Conservation (phyloP, 2,888 invertebrate genomes). For the Caenorhabditis sinica region DNA sequence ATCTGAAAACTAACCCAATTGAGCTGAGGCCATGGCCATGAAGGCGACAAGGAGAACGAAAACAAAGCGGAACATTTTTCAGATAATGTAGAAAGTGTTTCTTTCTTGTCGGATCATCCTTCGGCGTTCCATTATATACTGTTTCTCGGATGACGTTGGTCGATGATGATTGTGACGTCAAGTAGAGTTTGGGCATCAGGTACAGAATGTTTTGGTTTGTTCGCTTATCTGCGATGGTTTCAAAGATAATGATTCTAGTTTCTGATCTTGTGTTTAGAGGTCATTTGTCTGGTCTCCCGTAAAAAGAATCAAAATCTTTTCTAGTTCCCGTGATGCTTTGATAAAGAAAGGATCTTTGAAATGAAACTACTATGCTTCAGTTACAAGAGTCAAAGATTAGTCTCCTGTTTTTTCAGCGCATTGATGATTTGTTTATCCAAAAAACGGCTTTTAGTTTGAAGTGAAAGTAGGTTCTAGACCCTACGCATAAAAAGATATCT, state of each 20-base stretch:
- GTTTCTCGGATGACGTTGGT: slow-evolving; percentile 10
- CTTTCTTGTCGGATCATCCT: not conserved
- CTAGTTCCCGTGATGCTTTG: too few relatives aligned
- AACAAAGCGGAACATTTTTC: slow-evolving; percentile 24
- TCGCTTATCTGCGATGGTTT: not conserved
- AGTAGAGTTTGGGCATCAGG: not conserved
- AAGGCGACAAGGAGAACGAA: slow-evolving; percentile 8
- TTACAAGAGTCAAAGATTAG: too few relatives aligned
- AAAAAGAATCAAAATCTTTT: too few relatives aligned
- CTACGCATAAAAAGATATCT: too few relatives aligned
- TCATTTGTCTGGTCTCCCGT: too few relatives aligned
- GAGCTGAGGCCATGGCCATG: not conserved
- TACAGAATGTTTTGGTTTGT: slow-evolving; percentile 5
- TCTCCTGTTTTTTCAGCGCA: too few relatives aligned
- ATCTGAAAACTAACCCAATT: slow-evolving; percentile 20
- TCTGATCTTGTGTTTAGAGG: too few relatives aligned
- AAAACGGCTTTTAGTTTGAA: too few relatives aligned
- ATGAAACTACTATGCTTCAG: too few relatives aligned
- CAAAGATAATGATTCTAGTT: not conserved
- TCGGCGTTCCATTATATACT: not conserved
- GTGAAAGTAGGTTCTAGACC: too few relatives aligned
- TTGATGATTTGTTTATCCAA: too few relatives aligned
- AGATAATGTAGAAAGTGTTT: not conserved
- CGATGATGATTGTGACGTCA: not conserved
- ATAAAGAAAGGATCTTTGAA: too few relatives aligned